These are phyloP conservation scores for Plectropomus leopardus DNA, from an alignment of 2,113 vertebrate genomes.

Conservation along the genomic window DNA sequence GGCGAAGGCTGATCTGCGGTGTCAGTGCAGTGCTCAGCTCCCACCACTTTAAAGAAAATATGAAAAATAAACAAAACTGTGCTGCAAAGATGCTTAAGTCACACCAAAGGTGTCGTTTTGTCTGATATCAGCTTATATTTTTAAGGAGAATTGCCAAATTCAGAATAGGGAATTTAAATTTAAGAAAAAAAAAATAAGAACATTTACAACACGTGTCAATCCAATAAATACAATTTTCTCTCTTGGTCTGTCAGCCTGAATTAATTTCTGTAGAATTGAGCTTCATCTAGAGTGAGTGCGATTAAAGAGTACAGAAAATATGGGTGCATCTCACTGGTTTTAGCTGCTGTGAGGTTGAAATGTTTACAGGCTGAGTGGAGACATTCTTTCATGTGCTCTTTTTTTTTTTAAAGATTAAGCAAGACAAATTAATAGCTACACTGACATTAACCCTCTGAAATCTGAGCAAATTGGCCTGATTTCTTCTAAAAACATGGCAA, in stretches of 20 bases:
- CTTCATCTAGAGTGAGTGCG: constrained; percentile 30
- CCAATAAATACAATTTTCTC: constrained; percentile 13
- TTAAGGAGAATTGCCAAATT: constrained; percentile 72
- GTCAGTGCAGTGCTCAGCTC: constrained; percentile 83
- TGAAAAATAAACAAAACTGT: constrained; percentile 87
- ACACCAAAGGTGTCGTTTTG: constrained; percentile 71
- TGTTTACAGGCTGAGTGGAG: constrained; percentile 18
- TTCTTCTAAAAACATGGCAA: too few species aligned
- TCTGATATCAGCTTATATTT: constrained; percentile 65
- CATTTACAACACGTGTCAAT: constrained; percentile 54
- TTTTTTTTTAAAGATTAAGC: constrained; percentile 35
- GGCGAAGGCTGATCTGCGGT: constrained; percentile 85
- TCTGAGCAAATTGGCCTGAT: too few species aligned
- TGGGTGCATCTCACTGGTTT: constrained; percentile 21
- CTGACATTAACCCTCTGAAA: too few species aligned
- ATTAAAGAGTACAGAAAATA: constrained; percentile 35
- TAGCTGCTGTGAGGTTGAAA: constrained; percentile 32
- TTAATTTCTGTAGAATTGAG: constrained; percentile 16
- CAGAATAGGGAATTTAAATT: constrained; percentile 55
- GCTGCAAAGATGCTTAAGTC: constrained; percentile 80
- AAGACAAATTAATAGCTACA: not conserved
- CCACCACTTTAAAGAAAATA: constrained; percentile 88
- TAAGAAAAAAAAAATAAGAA: constrained; percentile 50
- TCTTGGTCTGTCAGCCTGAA: constrained; percentile 28
- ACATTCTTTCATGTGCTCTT: constrained; percentile 56